Conservation (phyloP, 2,888 invertebrate genomes). For the Endomychus coccineus region DNA sequence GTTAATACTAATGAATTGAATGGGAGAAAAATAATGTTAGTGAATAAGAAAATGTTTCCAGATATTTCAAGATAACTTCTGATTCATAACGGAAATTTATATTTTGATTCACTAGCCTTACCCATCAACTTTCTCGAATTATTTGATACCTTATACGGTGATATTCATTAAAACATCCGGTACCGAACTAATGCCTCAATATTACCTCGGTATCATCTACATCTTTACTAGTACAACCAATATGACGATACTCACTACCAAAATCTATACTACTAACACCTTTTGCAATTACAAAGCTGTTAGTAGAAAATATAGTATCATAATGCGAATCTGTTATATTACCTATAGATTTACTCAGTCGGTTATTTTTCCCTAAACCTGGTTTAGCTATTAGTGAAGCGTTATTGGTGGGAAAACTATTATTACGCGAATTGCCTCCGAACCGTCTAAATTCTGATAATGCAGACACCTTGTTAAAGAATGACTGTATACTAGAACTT, state of each 20-base stretch:
- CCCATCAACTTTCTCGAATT: too few relatives aligned
- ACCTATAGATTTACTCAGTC: slow-evolving; percentile 42
- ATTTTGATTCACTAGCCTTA: too few relatives aligned
- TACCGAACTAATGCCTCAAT: slow-evolving; percentile 10
- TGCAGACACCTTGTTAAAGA: slow-evolving; percentile 37
- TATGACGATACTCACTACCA: slow-evolving; percentile 20
- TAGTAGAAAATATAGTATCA: slow-evolving; percentile 50
- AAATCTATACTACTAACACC: slow-evolving; percentile 35
- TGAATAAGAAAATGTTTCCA: too few relatives aligned
- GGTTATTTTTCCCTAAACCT: slow-evolving; percentile 32
- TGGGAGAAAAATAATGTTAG: too few relatives aligned
- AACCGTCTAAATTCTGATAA: slow-evolving; percentile 34
- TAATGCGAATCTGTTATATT: slow-evolving; percentile 45
- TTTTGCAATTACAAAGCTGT: slow-evolving; percentile 42
- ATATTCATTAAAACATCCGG: too few relatives aligned
- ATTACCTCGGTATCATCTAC: slow-evolving; percentile 21
- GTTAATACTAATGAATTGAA: too few relatives aligned
- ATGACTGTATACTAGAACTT: slow-evolving; percentile 33
- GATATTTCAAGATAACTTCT: too few relatives aligned
- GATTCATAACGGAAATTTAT: too few relatives aligned
- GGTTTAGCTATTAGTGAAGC: slow-evolving; percentile 31
- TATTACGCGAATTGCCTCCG: slow-evolving; percentile 34
- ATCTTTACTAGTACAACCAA: slow-evolving; percentile 23
- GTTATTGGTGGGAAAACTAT: slow-evolving; percentile 38
- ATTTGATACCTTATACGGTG: too few relatives aligned